Conservation (phyloP, 2,888 invertebrate genomes). For the Pheosia gnoma region DNA sequence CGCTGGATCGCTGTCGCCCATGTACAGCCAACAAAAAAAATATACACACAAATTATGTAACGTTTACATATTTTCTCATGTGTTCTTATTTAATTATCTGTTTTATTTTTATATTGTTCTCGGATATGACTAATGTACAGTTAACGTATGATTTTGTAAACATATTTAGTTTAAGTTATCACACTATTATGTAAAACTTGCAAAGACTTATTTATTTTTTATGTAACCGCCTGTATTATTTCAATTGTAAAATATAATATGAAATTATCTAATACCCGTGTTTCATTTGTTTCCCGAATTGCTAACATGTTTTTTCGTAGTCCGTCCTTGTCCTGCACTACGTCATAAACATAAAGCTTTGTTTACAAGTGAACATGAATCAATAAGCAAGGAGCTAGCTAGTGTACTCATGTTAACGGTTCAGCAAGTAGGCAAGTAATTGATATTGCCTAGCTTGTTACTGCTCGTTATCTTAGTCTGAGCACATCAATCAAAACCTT, state of each 20-base stretch:
- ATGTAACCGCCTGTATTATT: conserved; percentile 83
- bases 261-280: conserved; percentile 64
- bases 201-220: conserved; percentile 77
- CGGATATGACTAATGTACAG: conserved; percentile 30
- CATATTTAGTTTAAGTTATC: conserved; percentile 50
- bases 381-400: too few species aligned
- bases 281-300: conserved; percentile 38
- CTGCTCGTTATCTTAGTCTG: too few species aligned
- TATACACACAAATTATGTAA: conserved; percentile 5
- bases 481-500: neutral
- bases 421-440: too few species aligned
- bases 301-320: neutral
- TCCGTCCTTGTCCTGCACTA: neutral
- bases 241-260: conserved; percentile 81
- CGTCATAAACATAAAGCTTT: too few species aligned
- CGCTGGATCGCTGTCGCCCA: conserved; percentile 33
- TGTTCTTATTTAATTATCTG: conserved; percentile 8
- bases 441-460: too few species aligned
- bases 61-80: conserved; percentile 9
- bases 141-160: conserved; percentile 34
- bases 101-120: conserved; percentile 10
- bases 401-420: too few species aligned
- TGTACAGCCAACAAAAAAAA: conserved; percentile 22
- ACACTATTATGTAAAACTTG: conserved; percentile 58
- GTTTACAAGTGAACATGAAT: too few species aligned